A percentile compares a stretch with the other conserved stretches of the same genome.
These are phyloP conservation scores for Amphimedon queenslandica DNA, from an alignment of 37 sponge, comb jelly and placozoan species.

Conservation along the genomic window DNA sequence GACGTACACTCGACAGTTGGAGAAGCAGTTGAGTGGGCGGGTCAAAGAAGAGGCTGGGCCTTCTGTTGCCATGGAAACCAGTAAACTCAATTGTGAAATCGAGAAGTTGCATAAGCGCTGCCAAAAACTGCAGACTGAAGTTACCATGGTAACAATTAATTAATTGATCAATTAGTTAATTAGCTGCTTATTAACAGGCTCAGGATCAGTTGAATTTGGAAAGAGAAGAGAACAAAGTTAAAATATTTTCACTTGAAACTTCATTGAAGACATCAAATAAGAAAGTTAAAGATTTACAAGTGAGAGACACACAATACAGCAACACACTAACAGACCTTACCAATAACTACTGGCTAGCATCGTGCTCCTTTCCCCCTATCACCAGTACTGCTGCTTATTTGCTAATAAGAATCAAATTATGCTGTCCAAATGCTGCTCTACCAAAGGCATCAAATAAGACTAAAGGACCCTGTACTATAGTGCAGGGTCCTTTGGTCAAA, in stretches of 20 bases:
- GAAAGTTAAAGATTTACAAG: not conserved
- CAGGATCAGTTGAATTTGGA: not conserved
- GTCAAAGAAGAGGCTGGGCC: not conserved
- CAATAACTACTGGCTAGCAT: no score
- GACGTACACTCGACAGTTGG: slow-evolving; percentile 81
- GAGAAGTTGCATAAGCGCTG: slow-evolving; percentile 1
- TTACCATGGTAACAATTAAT: not conserved
- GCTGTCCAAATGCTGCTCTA: no score
- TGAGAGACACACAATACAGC: slow-evolving; percentile 1
- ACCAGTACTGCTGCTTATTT: no score
- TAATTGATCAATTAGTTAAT: not conserved
- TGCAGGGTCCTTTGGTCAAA: no score
- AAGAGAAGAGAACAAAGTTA: not conserved
- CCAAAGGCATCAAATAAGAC: no score
- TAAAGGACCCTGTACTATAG: no score
- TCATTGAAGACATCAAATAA: not conserved
- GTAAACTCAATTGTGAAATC: not conserved
- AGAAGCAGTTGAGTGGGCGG: slow-evolving; percentile 45
- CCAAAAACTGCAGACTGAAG: slow-evolving; percentile 3
- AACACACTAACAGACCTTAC: no score
- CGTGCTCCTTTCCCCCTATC: no score
- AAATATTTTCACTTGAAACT: not conserved
- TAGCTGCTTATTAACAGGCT: not conserved
- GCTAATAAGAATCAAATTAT: no score
- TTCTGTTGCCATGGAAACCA: slow-evolving; percentile 14